Evolutionary conservation across 2,113 vertebrate genomes (phyloP).

Genomic region (Anguilla japonica): DNA sequence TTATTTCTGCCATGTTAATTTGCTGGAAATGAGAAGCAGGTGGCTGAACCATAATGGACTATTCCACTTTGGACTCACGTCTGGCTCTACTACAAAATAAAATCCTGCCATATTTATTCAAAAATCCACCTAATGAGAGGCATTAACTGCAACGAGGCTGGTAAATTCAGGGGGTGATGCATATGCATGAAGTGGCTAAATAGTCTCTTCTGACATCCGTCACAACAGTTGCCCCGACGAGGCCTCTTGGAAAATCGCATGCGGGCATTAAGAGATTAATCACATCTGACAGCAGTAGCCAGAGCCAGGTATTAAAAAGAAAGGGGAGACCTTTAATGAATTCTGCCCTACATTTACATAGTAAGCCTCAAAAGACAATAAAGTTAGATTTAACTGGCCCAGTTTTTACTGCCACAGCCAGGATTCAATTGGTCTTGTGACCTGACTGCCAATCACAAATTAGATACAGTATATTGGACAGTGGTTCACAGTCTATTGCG

Average conservation of each 20-base stretch:
- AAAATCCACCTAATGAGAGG: slow-evolving; percentile 30
- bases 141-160: slow-evolving; percentile 64
- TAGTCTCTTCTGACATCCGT: slow-evolving; percentile 60
- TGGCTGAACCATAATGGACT: slow-evolving; percentile 54
- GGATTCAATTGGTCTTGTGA: not conserved
- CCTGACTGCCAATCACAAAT: slow-evolving; percentile 8
- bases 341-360: slow-evolving; percentile 56
- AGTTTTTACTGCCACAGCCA: not conserved
- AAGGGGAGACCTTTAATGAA: slow-evolving; percentile 54
- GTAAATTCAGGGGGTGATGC: slow-evolving; percentile 66
- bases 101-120: slow-evolving; percentile 53
- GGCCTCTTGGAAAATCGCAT: slow-evolving; percentile 67
- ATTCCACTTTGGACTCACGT: slow-evolving; percentile 38
- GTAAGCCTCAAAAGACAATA: slow-evolving; percentile 3
- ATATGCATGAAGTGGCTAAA: slow-evolving; percentile 70
- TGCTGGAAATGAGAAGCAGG: slow-evolving; percentile 49
- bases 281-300: slow-evolving; percentile 63
- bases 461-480: not conserved
- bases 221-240: slow-evolving; percentile 57
- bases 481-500: not conserved
- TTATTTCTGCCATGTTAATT: slow-evolving; percentile 35
- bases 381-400: not conserved
- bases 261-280: slow-evolving; percentile 69
- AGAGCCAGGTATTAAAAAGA: slow-evolving; percentile 44
- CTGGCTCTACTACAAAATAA: slow-evolving; percentile 36